Evolutionary conservation across 2,888 invertebrate genomes (phyloP), one percentile per base, ranked within the genome.

Genomic region (Callinectes sapidus): DNA sequence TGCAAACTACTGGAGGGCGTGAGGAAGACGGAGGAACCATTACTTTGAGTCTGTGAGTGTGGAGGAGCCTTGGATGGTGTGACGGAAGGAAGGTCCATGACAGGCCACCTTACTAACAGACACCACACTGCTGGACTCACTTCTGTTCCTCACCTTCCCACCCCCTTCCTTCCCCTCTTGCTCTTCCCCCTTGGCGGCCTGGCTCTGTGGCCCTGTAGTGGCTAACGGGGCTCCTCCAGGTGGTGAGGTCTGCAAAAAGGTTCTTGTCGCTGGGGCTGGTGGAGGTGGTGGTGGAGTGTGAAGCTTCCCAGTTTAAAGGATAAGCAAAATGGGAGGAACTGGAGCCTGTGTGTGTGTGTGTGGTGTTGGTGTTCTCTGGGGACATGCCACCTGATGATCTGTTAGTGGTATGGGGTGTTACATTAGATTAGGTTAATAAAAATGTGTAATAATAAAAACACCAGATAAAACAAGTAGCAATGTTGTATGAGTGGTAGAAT

Each of bases 281-380:
- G 14, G 86, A 87, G 13, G 55, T 28, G 61, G n/a, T n/a, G n/a
- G 6, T 86, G 18, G 14, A 8, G 39, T 23, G n/a, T 18, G 48
- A 6, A 39, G 90, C 77, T 61, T 93, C 92, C 88, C 90, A 91
- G 61, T 91, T 91, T 55, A 91, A 35, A 54, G 92, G 91, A 55
- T 93, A 93, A 6, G 91, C 89, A 86, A 93, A 93, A 3, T 91
- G 91, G 18, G 92, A 93, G 16, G 91, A 90, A 2, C 66, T 89
- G 6, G 85, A 54, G 28, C 39, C 48, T 32, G 81, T 35, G 81
- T 16, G n/a, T n/a, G n/a, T n/a, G n/a, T n/a, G 13, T 13, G 81
- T 81, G 81, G 32, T 0, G 28, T 16, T 81, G 77, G 14, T 23
- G 85, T 10, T 85, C 85, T 85, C 32, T 28, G 39, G 32, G 32